A percentile compares a stretch with the other conserved stretches of the same genome.
These are phyloP conservation scores for Otocyon megalotis DNA, from an alignment of 2,113 vertebrate genomes.

Conservation along the genomic window DNA sequence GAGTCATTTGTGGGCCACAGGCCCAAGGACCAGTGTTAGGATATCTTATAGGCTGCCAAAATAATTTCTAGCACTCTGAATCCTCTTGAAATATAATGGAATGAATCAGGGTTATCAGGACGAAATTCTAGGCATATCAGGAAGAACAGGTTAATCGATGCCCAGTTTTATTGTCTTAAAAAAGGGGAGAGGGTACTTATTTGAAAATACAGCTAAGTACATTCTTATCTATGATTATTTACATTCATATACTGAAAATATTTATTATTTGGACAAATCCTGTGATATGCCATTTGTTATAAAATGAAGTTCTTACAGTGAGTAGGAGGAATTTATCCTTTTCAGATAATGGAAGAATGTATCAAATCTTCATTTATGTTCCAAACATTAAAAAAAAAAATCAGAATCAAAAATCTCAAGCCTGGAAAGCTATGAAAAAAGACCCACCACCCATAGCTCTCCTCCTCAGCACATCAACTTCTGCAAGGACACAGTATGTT, in stretches of 20 bases:
- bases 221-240: slow-evolving; percentile 84
- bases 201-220: slow-evolving; percentile 86
- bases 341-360: slow-evolving; percentile 85
- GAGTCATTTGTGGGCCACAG: slow-evolving; percentile 67
- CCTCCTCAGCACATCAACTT: slow-evolving; percentile 85
- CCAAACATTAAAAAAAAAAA: slow-evolving; percentile 85
- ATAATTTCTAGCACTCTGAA: slow-evolving; percentile 84
- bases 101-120: slow-evolving; percentile 84
- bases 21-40: slow-evolving; percentile 70
- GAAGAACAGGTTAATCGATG: slow-evolving; percentile 72
- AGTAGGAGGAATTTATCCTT: slow-evolving; percentile 82
- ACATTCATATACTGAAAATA: slow-evolving; percentile 84
- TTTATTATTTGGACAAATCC: slow-evolving; percentile 86
- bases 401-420: slow-evolving; percentile 85
- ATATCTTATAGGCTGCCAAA: slow-evolving; percentile 82
- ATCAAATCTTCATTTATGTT: slow-evolving; percentile 84
- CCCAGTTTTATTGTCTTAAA: slow-evolving; percentile 81
- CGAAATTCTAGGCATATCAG: slow-evolving; percentile 84
- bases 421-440: slow-evolving; percentile 85
- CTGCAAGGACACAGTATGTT: slow-evolving; percentile 88
- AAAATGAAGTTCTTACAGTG: slow-evolving; percentile 83
- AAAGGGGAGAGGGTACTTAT: slow-evolving; percentile 74
- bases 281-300: slow-evolving; percentile 85
- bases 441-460: slow-evolving; percentile 79
- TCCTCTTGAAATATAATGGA: slow-evolving; percentile 81